Base-by-base conservation (phyloP, 2,888 invertebrate genomes). In the Sylvicola cinctus region DNA sequence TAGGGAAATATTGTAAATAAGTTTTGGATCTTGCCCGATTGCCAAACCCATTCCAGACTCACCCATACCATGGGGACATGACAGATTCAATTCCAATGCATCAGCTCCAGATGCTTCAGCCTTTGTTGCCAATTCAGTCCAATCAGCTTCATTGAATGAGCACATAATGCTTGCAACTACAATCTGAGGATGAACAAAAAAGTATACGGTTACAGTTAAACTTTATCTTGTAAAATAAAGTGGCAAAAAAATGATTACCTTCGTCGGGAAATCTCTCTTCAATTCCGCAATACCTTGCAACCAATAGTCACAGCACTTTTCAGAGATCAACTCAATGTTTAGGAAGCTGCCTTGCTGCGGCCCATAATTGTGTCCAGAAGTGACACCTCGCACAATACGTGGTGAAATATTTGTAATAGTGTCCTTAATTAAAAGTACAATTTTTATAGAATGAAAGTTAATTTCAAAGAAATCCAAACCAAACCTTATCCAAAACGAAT, bases 61-160 rank as follows among this genome's bases (percentile, higher is more conserved):
- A 2, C 91, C 93, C 93, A 98, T 96, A 5, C 96, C 96, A 56
- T 98, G 96, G 0, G 96, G 96, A 54, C 98, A 96, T 0, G 93
- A 95, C 33, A 98, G 59, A 62, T 98, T 98, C 33, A 96, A 60
- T 50, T 98, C 98, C 11, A 98, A 58, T 0, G 90, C 95, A 60
- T 98, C 95, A 0, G 96, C 76, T 0, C 95, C 95, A 1, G 88
- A 66, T 1, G 63, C 63, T 54, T 79, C 78, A 0, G 90, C 79
- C 57, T 65, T 72, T 43, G 61, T 61, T 0, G 93, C 72, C 35
- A 98, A 52, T 46, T 74, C 66, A 8, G 64, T 72, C 96, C 98
- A 98, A 56, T 98, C 96, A 0, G 65, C 66, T 53, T 83, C 69
- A 49, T 74, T 74, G 54, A 74, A 88, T 0, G 76, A 67, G 52